A percentile compares a stretch with the other conserved stretches of the same genome.
Conservation (phyloP, 2,797 vertebrate species). For the Sphenodon punctatus region DNA sequence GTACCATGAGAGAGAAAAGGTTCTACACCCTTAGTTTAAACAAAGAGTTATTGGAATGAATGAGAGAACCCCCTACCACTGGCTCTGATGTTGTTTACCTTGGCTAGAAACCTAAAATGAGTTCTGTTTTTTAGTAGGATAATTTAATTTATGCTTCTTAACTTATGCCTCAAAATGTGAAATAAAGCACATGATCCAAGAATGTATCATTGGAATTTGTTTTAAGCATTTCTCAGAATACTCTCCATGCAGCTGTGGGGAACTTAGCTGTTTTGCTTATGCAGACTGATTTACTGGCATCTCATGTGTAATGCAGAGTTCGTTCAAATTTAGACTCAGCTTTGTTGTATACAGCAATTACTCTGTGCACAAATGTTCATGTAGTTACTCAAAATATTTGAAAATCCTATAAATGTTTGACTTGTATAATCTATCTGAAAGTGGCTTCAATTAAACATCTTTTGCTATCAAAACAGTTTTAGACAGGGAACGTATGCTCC, state of each 20-base stretch:
- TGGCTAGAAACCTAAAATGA: not conserved
- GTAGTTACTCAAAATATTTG: not conserved
- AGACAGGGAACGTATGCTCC: not conserved
- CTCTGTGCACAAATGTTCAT: not conserved
- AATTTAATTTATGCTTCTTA: not conserved
- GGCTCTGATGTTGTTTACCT: not conserved
- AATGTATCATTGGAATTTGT: not conserved
- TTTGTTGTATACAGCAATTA: not conserved
- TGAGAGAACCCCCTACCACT: conserved; percentile 6
- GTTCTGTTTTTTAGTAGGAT: not conserved
- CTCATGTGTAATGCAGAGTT: not conserved
- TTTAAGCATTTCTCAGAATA: conserved; percentile 3
- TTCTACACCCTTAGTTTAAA: not conserved
- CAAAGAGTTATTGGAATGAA: not conserved
- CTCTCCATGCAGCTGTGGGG: not conserved
- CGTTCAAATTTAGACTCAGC: not conserved
- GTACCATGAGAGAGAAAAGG: no score
- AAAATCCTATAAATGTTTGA: not conserved
- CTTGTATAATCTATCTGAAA: not conserved
- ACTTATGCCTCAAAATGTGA: conserved; percentile 8
- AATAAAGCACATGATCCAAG: not conserved
- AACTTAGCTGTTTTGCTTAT: not conserved
- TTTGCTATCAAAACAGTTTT: not conserved
- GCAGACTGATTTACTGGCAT: not conserved
- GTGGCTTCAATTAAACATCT: not conserved